Evolutionary conservation across 2,797 vertebrate species (phyloP).

Genomic region (Ctenopoma multispine): DNA sequence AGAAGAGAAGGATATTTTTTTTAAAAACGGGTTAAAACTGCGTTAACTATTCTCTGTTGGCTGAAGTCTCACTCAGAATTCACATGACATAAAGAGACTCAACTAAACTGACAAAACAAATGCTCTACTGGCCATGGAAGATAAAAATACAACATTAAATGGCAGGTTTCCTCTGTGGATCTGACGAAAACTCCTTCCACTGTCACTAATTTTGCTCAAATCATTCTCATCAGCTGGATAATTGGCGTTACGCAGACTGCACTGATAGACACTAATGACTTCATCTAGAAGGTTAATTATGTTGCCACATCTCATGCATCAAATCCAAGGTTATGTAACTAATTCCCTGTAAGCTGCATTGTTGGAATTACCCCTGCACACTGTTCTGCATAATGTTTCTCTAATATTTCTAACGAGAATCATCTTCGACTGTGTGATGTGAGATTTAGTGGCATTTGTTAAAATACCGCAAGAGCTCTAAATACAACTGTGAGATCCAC

Average conservation of each 20-base stretch:
- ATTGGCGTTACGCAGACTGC: slow-evolving; percentile 30
- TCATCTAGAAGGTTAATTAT: slow-evolving; percentile 52
- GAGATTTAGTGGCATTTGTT: background rate
- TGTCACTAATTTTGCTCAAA: slow-evolving; percentile 20
- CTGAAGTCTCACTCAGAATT: no score
- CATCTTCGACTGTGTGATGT: background rate
- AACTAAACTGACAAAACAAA: background rate
- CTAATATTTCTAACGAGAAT: background rate
- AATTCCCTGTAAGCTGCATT: background rate
- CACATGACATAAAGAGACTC: background rate
- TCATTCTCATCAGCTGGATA: slow-evolving; percentile 32
- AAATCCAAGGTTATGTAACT: slow-evolving; percentile 22
- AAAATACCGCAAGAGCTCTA: background rate
- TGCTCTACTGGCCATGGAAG: background rate
- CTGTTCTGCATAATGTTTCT: background rate
- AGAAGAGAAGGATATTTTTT: background rate
- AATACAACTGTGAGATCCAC: background rate
- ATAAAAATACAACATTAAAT: background rate
- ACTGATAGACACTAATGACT: slow-evolving; percentile 33
- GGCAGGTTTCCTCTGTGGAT: background rate
- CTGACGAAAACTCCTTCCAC: slow-evolving; percentile 3
- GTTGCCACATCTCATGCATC: slow-evolving; percentile 15
- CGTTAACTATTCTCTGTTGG: no score
- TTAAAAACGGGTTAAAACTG: no score
- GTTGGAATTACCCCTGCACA: slow-evolving; percentile 1